phyloP scores from a whole-genome alignment of 2,888 invertebrate species.

The Acronicta aceris region DNA sequence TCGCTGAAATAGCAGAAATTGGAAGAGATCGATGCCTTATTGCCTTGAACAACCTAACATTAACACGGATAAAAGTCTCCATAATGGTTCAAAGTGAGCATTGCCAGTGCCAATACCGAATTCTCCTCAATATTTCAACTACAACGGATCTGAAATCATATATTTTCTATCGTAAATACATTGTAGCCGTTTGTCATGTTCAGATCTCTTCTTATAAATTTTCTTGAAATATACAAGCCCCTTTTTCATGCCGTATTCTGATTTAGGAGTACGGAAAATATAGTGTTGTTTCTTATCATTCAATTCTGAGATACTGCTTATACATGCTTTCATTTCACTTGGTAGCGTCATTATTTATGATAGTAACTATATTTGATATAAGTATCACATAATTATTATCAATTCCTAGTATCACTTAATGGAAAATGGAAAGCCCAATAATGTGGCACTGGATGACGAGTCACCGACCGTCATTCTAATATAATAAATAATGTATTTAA shows the following conservation, averaged over 20 bases:
- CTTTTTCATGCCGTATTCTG: slow-evolving; percentile 15
- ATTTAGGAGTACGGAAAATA: slow-evolving; percentile 2
- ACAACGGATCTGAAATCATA: slow-evolving; percentile 40
- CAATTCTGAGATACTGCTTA: slow-evolving; percentile 1
- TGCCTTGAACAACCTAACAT: slow-evolving; percentile 1
- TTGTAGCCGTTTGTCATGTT: slow-evolving; percentile 41
- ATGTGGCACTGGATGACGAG: no score
- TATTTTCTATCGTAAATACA: slow-evolving; percentile 48
- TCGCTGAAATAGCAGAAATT: not conserved
- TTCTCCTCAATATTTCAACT: slow-evolving; percentile 45
- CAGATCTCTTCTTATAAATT: slow-evolving; percentile 17
- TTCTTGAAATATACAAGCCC: slow-evolving; percentile 20
- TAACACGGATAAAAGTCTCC: slow-evolving; percentile 12
- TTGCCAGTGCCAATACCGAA: slow-evolving; percentile 32
- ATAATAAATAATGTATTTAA: no score
- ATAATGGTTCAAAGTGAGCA: slow-evolving; percentile 28
- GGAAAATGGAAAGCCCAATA: no score
- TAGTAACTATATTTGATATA: no score
- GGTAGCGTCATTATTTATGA: not conserved
- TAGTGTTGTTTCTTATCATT: not conserved
- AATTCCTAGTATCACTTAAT: no score
- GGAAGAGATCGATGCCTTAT: not conserved
- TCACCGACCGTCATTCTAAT: no score
- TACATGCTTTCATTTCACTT: slow-evolving; percentile 3
- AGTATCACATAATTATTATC: no score